These are phyloP conservation scores for Apocrypta bakeri DNA, from an alignment of 1,140 invertebrate species.

Conservation along the genomic window DNA sequence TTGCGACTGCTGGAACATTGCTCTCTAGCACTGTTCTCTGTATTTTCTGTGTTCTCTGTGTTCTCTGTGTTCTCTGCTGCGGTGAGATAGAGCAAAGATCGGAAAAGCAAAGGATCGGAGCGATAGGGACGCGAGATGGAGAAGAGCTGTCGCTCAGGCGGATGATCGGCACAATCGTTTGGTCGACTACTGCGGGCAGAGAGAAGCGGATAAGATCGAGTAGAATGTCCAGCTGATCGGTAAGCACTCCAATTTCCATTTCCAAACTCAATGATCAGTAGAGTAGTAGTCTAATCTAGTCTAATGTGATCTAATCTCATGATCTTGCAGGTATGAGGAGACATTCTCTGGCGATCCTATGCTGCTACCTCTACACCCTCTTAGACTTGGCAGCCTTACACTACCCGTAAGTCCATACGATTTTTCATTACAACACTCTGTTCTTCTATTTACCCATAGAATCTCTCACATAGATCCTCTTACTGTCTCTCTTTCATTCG, in stretches of 20 bases:
- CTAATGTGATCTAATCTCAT: no score
- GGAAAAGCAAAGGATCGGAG: no score
- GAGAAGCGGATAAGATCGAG: conserved; percentile 10
- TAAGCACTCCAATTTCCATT: no score
- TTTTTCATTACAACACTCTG: no score
- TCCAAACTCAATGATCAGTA: no score
- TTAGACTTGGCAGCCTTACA: conserved; percentile 70
- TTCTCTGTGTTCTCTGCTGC: background rate
- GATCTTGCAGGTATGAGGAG: conserved; percentile 69
- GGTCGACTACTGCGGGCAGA: background rate
- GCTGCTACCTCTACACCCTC: conserved; percentile 72
- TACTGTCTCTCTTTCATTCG: no score
- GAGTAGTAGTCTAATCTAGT: no score
- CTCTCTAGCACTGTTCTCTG: no score
- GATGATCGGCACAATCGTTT: background rate
- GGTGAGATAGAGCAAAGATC: conserved; percentile 11
- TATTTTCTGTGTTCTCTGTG: no score
- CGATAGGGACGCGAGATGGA: conserved; percentile 28
- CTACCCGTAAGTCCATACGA: conserved; percentile 74
- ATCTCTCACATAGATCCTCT: no score
- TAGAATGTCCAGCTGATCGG: conserved; percentile 71
- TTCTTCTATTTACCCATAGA: background rate
- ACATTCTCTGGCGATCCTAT: conserved; percentile 70
- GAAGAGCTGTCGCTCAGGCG: conserved; percentile 42
- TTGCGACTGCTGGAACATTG: no score